Evolutionary conservation across 2,888 invertebrate species (phyloP).

Genomic region (Tetragnatha montana): DNA sequence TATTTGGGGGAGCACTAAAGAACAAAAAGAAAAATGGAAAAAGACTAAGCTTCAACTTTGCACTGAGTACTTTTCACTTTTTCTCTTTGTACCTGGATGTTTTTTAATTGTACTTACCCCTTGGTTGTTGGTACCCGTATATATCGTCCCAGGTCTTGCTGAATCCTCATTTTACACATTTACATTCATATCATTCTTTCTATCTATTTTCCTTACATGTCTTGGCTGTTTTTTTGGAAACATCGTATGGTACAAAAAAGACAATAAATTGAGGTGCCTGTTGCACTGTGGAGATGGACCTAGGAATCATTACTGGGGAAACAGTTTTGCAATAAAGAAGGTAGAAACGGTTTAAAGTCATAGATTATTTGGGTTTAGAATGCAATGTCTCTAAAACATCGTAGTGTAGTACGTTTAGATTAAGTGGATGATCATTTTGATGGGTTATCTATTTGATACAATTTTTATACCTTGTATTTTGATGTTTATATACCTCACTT

Average conservation of each 20-base stretch:
- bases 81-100: constrained; percentile 62
- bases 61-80: constrained; percentile 61
- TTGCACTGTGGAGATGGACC: constrained; percentile 62
- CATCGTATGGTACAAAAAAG: constrained; percentile 64
- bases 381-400: too few species aligned
- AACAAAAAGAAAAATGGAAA: neutral
- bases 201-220: constrained; percentile 55
- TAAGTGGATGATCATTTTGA: too few species aligned
- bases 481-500: too few species aligned
- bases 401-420: too few species aligned
- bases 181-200: constrained; percentile 46
- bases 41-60: constrained; percentile 52
- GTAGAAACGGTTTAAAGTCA: constrained; percentile 44
- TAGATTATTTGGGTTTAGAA: too few species aligned
- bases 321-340: constrained; percentile 45
- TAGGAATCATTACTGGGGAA: constrained; percentile 64
- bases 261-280: constrained; percentile 53
- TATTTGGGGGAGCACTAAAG: too few species aligned
- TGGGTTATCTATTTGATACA: too few species aligned
- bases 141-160: constrained; percentile 57
- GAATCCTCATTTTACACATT: constrained; percentile 48
- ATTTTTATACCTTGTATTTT: too few species aligned
- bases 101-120: constrained; percentile 55
- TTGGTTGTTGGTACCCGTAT: constrained; percentile 65
- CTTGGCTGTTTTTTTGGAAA: constrained; percentile 66